These are phyloP conservation scores for Dendrolimus punctatus DNA, from an alignment of 1,140 invertebrate species.

Conservation along the genomic window DNA sequence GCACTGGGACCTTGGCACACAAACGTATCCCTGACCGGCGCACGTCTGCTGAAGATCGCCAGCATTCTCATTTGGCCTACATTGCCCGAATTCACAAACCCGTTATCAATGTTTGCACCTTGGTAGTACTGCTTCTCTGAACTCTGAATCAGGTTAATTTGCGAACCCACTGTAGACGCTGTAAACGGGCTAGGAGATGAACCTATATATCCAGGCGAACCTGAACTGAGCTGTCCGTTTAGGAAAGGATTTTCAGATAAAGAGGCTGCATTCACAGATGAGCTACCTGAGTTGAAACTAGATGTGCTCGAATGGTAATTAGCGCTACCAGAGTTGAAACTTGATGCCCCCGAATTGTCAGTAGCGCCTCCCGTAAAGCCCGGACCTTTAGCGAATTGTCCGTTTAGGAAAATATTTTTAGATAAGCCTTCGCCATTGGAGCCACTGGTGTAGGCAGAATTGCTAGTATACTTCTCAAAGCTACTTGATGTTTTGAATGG, in stretches of 20 bases:
- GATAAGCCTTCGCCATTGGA: slow-evolving; percentile 34
- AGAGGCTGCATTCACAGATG: slow-evolving; percentile 28
- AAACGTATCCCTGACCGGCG: slow-evolving; percentile 69
- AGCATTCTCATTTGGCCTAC: slow-evolving; percentile 25
- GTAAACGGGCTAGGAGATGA: slow-evolving; percentile 47
- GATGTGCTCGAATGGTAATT: slow-evolving; percentile 25
- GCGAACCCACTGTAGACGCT: slow-evolving; percentile 28
- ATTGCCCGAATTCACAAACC: slow-evolving; percentile 39
- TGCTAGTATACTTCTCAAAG: slow-evolving; percentile 48
- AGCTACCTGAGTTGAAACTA: slow-evolving; percentile 30
- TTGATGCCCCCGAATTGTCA: neutral
- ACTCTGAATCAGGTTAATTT: slow-evolving; percentile 51
- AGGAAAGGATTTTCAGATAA: slow-evolving; percentile 33
- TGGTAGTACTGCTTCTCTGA: slow-evolving; percentile 40
- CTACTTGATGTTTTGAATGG: slow-evolving; percentile 60
- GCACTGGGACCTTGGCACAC: slow-evolving; percentile 72
- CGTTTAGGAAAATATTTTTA: slow-evolving; percentile 58
- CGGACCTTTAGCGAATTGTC: slow-evolving; percentile 39
- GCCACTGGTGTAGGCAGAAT: slow-evolving; percentile 29
- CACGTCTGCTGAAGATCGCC: slow-evolving; percentile 65
- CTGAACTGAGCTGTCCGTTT: slow-evolving; percentile 16
- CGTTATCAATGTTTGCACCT: slow-evolving; percentile 42
- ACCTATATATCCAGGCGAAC: slow-evolving; percentile 29
- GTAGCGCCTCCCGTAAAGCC: slow-evolving; percentile 18
- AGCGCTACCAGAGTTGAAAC: neutral